Base-by-base conservation (phyloP, 2,113 vertebrate genomes). In the Haliaeetus leucogaster region DNA sequence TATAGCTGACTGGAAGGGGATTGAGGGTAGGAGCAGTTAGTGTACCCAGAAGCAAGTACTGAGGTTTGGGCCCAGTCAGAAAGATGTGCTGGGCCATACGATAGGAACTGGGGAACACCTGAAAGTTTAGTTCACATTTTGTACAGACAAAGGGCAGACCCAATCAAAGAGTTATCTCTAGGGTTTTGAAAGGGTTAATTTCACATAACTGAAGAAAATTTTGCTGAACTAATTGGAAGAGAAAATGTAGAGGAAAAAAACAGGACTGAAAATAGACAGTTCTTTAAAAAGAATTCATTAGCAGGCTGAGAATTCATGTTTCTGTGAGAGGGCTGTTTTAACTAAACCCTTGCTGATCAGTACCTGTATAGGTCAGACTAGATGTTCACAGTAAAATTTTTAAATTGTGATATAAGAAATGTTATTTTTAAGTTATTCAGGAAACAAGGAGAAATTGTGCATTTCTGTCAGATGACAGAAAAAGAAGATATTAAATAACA, bases 271-370 rank as follows among this genome's bases (percentile, higher is more conserved):
- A 94, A 93, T 53, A 93, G 83, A 74, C 50, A 82, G 50, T 67
- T 93, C 82, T 76, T 95, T 95, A 90, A 85, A 92, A 92, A 52
- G 55, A 88, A 85, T 76, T 97, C 70, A 76, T 93, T 90, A 95
- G 66, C 76, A 26, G 38, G 32, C 91, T 94, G 61, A 42, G 70
- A 90, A 90, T 82, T 86, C 82, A 82, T 45, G 43, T 90, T 88
- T 87, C 70, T 90, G 29, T 8, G 7, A 90, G 73, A 82, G 42
- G 15, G 22, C 12, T 82, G 73, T 42, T 90, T 55, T 83, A 94
- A 86, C 59, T 53, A 53, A 84, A 77, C 27, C 67, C 48, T 58
- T 81, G 58, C 63, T 83, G n/a, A 89, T 83, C 80, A 83, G 83
- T 61, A 72, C 82, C 53, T 56, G 26, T 52, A 80, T 11, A 95